Percentiles rank a stretch among this genome's conserved stretches.
phyloP scores from a whole-genome alignment of 1,140 invertebrate species.

The Drosophila sulfurigaster region DNA sequence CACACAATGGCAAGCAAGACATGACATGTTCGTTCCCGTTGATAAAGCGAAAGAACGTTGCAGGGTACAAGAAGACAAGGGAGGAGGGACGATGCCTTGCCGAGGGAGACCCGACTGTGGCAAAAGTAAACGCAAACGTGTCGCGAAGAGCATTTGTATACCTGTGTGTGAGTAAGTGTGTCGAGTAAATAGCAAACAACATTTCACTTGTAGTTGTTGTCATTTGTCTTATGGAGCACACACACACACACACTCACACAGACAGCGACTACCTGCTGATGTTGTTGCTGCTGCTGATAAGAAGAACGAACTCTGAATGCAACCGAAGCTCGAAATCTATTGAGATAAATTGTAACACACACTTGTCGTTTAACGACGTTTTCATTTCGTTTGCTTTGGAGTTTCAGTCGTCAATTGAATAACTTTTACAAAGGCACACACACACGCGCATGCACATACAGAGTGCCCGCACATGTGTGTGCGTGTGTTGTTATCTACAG shows the following conservation, averaged over 20 bases:
- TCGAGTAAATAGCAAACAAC: slow-evolving; percentile 61
- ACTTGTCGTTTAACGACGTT: slow-evolving; percentile 45
- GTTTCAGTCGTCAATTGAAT: slow-evolving; percentile 47
- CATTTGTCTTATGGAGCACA: slow-evolving; percentile 45
- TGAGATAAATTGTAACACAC: slow-evolving; percentile 72
- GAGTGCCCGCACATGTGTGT: slow-evolving; percentile 19
- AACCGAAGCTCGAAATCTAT: slow-evolving; percentile 53
- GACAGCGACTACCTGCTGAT: slow-evolving; percentile 47
- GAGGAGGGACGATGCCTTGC: not conserved
- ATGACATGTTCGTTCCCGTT: slow-evolving; percentile 45
- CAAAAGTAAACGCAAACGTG: slow-evolving; percentile 39
- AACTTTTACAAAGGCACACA: slow-evolving; percentile 65
- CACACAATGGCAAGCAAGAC: slow-evolving; percentile 37
- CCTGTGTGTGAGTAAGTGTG: slow-evolving; percentile 33
- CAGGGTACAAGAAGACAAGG: not conserved
- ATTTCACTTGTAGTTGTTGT: slow-evolving; percentile 56
- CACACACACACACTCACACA: slow-evolving; percentile 21
- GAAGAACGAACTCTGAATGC: slow-evolving; percentile 31
- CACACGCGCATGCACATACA: slow-evolving; percentile 3
- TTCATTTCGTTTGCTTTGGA: slow-evolving; percentile 58
- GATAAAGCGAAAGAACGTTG: slow-evolving; percentile 46
- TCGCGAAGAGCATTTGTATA: slow-evolving; percentile 32
- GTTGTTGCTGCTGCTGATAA: slow-evolving; percentile 66
- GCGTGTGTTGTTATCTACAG: slow-evolving; percentile 52
- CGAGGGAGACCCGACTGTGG: slow-evolving; percentile 14